Evolutionary conservation across 2,888 invertebrate genomes (phyloP).

Genomic region (Pocota personata): DNA sequence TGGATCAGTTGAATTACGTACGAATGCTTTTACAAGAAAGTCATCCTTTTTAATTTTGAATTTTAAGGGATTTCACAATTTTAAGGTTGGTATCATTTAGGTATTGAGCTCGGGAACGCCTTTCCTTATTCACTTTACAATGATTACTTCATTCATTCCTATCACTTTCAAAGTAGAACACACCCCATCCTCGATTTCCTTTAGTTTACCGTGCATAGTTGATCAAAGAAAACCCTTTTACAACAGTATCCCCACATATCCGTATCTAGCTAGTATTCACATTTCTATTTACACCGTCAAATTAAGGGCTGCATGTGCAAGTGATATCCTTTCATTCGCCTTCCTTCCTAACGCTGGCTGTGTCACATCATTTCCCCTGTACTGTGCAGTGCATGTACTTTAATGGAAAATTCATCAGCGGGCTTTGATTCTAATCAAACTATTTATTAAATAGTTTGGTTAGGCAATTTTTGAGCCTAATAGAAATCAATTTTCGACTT

Average conservation of each 20-base stretch:
- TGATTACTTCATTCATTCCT: not conserved
- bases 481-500: too few relatives aligned
- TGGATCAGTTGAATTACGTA: too few relatives aligned
- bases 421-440: not conserved
- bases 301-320: not conserved
- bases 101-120: too few relatives aligned
- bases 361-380: not conserved
- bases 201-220: not conserved
- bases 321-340: not conserved
- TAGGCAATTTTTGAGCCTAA: too few relatives aligned
- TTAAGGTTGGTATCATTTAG: too few relatives aligned
- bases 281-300: slow-evolving; percentile 1
- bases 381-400: not conserved
- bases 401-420: not conserved
- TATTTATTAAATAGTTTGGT: too few relatives aligned
- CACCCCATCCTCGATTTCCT: not conserved
- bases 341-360: not conserved
- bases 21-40: too few relatives aligned
- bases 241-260: not conserved
- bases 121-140: not conserved
- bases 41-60: too few relatives aligned
- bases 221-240: not conserved
- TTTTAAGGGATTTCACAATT: too few relatives aligned
- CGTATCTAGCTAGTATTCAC: not conserved
- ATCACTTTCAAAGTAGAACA: not conserved